These are phyloP conservation scores for Palloptera scutellata DNA, from an alignment of 2,888 invertebrate species.

Conservation along the genomic window DNA sequence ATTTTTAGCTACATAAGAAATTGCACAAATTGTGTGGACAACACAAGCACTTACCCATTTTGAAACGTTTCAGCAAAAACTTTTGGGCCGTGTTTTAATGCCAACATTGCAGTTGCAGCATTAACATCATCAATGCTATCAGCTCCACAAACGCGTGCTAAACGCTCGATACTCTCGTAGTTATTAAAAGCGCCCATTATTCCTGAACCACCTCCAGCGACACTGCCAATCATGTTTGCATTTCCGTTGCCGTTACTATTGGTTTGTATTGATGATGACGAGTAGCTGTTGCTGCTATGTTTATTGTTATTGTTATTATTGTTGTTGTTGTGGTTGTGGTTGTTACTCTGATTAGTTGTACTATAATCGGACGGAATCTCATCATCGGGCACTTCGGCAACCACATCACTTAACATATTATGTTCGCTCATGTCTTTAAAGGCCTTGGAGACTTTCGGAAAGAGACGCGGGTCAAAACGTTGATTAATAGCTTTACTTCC, in stretches of 20 bases:
- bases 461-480: constrained; percentile 78
- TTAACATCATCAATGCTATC: constrained; percentile 79
- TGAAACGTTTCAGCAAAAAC: constrained; percentile 66
- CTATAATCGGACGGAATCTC: constrained; percentile 56
- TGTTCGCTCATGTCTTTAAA: constrained; percentile 56
- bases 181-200: constrained; percentile 51
- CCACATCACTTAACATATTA: constrained; percentile 31
- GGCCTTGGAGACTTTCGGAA: constrained; percentile 81
- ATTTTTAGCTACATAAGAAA: not conserved
- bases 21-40: not conserved
- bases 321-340: constrained; percentile 33
- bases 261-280: constrained; percentile 25
- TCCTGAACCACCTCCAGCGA: constrained; percentile 25
- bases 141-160: constrained; percentile 63
- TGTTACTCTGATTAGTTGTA: constrained; percentile 44
- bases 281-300: constrained; percentile 30
- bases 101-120: constrained; percentile 87
- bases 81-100: constrained; percentile 84
- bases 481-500: constrained; percentile 45
- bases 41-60: constrained; percentile 55
- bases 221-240: constrained; percentile 23
- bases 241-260: constrained; percentile 30
- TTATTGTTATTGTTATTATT: constrained; percentile 30
- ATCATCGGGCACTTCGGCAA: constrained; percentile 49
- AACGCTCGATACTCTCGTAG: constrained; percentile 53